Evolutionary conservation across 2,888 invertebrate genomes (phyloP).

Genomic region (Ernsta delagoae): DNA sequence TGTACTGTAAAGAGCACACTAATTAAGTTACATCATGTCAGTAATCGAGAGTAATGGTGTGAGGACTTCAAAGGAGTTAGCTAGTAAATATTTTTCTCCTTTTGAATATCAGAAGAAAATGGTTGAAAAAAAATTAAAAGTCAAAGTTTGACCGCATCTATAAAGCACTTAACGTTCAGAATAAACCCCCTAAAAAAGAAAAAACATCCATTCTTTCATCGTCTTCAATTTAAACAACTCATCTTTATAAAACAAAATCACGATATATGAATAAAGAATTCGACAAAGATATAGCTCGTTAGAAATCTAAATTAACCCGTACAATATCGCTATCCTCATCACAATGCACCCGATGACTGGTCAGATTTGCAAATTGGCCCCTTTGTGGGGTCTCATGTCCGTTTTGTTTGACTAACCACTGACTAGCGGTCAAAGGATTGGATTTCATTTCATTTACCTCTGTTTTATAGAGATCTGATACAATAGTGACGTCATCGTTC

Average conservation of each 20-base stretch:
- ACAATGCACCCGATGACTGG: conserved; percentile 13
- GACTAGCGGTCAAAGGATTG: conserved; percentile 16
- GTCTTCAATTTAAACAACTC: no score
- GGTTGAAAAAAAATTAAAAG: no score
- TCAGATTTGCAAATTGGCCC: conserved; percentile 28
- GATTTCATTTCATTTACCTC: conserved; percentile 15
- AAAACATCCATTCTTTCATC: no score
- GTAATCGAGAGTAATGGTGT: no score
- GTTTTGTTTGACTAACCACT: conserved; percentile 20
- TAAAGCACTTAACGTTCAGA: no score
- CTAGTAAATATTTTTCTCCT: no score
- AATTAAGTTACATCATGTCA: neutral
- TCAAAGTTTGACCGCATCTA: no score
- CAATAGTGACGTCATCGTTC: conserved; percentile 1
- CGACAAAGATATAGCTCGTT: neutral
- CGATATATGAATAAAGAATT: neutral
- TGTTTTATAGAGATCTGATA: neutral
- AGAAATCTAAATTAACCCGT: conserved; percentile 7
- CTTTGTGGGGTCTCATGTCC: conserved; percentile 18
- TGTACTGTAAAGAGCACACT: neutral
- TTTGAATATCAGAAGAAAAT: no score
- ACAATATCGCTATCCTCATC: conserved; percentile 3
- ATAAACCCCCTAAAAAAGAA: no score
- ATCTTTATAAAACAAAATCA: no score
- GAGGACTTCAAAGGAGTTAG: no score